These are phyloP conservation scores for Atrichornis clamosus DNA, from an alignment of 2,113 vertebrate genomes.

Conservation along the genomic window DNA sequence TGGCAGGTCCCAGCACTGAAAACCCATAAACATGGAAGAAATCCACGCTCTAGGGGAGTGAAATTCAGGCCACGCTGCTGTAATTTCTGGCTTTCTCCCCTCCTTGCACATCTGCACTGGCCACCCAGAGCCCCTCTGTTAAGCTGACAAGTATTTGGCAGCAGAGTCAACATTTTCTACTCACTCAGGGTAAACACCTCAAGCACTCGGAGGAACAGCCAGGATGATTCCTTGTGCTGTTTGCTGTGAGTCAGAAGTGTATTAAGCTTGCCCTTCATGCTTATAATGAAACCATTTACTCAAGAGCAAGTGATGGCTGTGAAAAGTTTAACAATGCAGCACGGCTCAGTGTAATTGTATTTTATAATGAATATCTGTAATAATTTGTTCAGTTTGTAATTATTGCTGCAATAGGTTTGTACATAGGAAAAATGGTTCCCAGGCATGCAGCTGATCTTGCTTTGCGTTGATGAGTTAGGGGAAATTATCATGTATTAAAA, in stretches of 20 bases:
- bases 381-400: conserved; percentile 39
- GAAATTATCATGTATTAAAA: conserved; percentile 39
- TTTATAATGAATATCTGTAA: conserved; percentile 24
- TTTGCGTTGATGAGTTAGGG: not conserved
- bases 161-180: not conserved
- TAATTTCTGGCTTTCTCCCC: not conserved
- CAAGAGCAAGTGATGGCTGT: not conserved
- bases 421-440: conserved; percentile 6
- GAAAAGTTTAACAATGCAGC: not conserved
- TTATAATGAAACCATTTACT: conserved; percentile 57
- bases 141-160: not conserved
- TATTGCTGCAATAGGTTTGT: conserved; percentile 10
- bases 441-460: not conserved
- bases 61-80: not conserved
- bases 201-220: not conserved
- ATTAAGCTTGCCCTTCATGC: conserved; percentile 53
- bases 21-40: not conserved
- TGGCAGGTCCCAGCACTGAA: not conserved
- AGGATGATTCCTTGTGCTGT: not conserved
- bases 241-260: conserved; percentile 10
- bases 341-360: not conserved
- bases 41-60: not conserved
- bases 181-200: not conserved
- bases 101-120: not conserved
- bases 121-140: not conserved